Evolutionary conservation across 2,113 vertebrate genomes (phyloP), one percentile per base, ranked within the genome.

Genomic region (Cyprinodon brontotheroides): DNA sequence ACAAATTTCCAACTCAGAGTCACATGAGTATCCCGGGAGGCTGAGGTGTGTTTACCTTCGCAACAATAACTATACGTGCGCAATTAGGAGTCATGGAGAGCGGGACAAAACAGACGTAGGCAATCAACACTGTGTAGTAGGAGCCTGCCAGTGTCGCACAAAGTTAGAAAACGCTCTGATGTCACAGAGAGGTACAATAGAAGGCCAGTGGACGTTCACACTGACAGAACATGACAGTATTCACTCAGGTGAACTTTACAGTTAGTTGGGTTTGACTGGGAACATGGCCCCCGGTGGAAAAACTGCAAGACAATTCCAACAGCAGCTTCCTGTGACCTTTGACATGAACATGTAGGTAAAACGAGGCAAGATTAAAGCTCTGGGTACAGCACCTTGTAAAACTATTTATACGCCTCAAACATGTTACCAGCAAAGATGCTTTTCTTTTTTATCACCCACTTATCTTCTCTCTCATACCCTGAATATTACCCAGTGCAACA

Each of bases 11-110:
- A 38, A 70, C 40, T 60, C 66, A 67, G n/a, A 29, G 66, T 82
- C 85, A 89, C 82, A 74, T 84, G 91, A 86, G 64, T n/a, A n/a
- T 86, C 88, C 85, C 78, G 62, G 15, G 70, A 73, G 67, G 67
- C 65, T 50, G 84, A 79, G 80, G 84, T 87, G 84, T 87, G 86
- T 92, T 92, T 90, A 81, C 85, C 0, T 1, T 48, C 41, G 22
- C 70, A 48, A 62, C 76, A 82, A 78, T 86, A 79, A 68, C 74
- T 77, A 79, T 29, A 75, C 43, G 68, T 65, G 6, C 70, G 65
- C 79, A 65, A 77, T 57, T 69, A 72, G 80, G 73, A 79, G 65
- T 11, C 62, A 75, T 14, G 48, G 60, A 78, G 41, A 15, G 43
- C 45, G 61, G 65, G 69, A 69, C 70, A 82, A 67, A 29, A 87